Evolutionary conservation across 1,140 invertebrate genomes (phyloP).

Genomic region (Cydia amplana): DNA sequence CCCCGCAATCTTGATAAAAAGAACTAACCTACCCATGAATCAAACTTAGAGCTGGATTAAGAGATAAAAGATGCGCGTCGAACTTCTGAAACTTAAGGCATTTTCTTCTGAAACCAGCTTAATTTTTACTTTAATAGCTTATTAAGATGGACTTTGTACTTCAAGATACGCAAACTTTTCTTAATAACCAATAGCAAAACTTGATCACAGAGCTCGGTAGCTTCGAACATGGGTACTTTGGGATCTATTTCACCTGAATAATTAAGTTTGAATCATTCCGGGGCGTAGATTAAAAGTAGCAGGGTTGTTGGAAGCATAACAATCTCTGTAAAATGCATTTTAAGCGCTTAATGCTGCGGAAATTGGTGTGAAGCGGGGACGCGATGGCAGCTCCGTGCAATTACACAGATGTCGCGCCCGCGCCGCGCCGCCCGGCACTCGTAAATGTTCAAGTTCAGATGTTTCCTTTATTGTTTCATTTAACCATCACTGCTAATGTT

Average conservation of each 20-base stretch:
- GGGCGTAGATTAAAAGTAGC: conserved; percentile 52
- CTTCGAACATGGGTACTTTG: background rate
- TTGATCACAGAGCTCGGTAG: conserved; percentile 8
- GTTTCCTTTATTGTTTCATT: conserved; percentile 39
- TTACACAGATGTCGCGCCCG: conserved; percentile 66
- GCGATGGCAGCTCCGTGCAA: conserved; percentile 61
- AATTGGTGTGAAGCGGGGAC: conserved; percentile 64
- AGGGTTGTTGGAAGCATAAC: conserved; percentile 60
- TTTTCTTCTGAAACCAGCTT: conserved; percentile 36
- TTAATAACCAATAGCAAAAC: conserved; percentile 27
- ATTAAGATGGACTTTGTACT: conserved; percentile 30
- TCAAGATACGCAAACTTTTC: conserved; percentile 30
- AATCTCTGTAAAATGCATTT: conserved; percentile 68
- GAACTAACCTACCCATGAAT: conserved; percentile 68
- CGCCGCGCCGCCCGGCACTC: conserved; percentile 49
- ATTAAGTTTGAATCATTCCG: conserved; percentile 33
- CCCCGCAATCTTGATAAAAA: conserved; percentile 76
- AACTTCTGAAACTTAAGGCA: conserved; percentile 57
- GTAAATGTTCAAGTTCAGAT: conserved; percentile 59
- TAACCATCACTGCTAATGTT: conserved; percentile 22
- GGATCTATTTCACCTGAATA: conserved; percentile 31
- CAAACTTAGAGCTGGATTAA: conserved; percentile 70
- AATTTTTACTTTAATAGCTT: conserved; percentile 40
- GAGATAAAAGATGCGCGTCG: conserved; percentile 59
- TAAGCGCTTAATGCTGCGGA: conserved; percentile 68